Evolutionary conservation across 2,888 invertebrate species (phyloP).

Genomic region (Trachelus stipa): DNA sequence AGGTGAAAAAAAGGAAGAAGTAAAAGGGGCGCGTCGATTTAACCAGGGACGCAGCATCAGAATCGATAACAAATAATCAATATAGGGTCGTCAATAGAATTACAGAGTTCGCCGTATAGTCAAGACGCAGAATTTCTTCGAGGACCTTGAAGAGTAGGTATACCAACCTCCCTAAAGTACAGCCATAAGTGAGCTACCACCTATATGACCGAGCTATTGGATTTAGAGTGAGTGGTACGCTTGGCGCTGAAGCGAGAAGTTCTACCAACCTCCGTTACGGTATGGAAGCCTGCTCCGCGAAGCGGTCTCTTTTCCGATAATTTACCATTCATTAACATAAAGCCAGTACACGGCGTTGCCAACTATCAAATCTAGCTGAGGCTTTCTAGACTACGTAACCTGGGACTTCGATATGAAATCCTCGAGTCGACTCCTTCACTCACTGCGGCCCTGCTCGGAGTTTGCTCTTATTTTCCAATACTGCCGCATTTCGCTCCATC

Average conservation of each 20-base stretch:
- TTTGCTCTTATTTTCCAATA: constrained; percentile 43
- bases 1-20: constrained; percentile 4
- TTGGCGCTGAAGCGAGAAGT: constrained; percentile 30
- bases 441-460: constrained; percentile 40
- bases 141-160: background rate
- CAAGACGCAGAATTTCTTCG: background rate
- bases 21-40: constrained; percentile 20
- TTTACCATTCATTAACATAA: constrained; percentile 59
- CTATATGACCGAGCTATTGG: background rate
- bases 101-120: background rate
- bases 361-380: constrained; percentile 1
- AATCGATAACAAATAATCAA: constrained; percentile 19
- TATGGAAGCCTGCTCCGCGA: constrained; percentile 53
- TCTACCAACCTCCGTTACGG: constrained; percentile 47
- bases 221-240: background rate
- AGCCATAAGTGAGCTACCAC: background rate
- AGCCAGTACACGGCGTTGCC: constrained; percentile 15
- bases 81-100: background rate
- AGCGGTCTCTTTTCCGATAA: constrained; percentile 61
- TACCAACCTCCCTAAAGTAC: background rate
- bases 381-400: background rate
- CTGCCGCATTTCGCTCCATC: constrained; percentile 14
- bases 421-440: constrained; percentile 9
- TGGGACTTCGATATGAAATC: background rate
- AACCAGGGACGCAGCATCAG: constrained; percentile 36